phyloP scores from a whole-genome alignment of 2,113 vertebrate genomes.

The Vidua macroura region DNA sequence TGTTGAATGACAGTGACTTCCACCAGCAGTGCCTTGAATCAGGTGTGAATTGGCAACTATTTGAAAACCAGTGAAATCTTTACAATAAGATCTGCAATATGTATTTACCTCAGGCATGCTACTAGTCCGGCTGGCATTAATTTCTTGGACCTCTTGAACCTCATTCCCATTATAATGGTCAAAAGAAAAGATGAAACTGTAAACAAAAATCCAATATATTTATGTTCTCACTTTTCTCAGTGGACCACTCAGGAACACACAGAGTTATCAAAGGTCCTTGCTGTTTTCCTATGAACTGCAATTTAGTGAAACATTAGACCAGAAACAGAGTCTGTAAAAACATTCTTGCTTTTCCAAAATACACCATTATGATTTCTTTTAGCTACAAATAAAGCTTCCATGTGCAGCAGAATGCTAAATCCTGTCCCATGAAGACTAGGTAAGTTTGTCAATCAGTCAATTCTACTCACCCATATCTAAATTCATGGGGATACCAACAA shows the following conservation, averaged over 20 bases:
- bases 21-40: background rate
- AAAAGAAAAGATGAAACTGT: constrained; percentile 84
- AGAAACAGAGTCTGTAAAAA: background rate
- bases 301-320: background rate
- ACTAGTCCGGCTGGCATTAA: constrained; percentile 89
- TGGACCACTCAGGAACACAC: background rate
- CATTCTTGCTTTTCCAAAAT: background rate
- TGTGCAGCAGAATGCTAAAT: background rate
- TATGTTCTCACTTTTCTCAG: background rate
- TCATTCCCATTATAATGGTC: constrained; percentile 87
- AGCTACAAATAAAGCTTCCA: background rate
- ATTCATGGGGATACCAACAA: background rate
- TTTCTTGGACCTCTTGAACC: constrained; percentile 90
- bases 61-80: background rate
- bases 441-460: background rate
- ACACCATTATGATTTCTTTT: background rate
- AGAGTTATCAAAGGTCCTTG: background rate
- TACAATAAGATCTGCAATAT: background rate
- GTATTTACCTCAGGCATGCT: constrained; percentile 83
- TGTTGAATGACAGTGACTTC: background rate
- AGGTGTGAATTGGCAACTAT: background rate
- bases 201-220: constrained; percentile 35
- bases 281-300: background rate
- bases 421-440: background rate
- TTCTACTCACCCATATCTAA: background rate